phyloP scores from a whole-genome alignment of 2,888 invertebrate species.

The Noctua janthe region DNA sequence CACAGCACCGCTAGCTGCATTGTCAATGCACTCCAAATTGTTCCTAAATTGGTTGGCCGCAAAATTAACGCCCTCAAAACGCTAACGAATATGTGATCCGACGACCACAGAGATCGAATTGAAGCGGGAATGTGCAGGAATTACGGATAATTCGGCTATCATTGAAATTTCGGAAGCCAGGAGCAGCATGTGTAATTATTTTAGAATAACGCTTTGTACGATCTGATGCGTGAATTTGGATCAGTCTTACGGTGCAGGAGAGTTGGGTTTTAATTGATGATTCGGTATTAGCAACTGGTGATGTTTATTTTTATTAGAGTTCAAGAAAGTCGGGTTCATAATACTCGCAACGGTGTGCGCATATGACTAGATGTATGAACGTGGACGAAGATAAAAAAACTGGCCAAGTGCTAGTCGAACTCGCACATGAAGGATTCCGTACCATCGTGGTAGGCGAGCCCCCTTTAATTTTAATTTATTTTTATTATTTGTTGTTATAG shows the following conservation, averaged over 20 bases:
- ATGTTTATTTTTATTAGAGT: background rate
- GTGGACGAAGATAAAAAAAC: background rate
- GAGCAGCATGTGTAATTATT: constrained; percentile 47
- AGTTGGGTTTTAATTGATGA: background rate
- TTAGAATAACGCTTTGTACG: constrained; percentile 34
- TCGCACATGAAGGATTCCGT: too few relatives aligned
- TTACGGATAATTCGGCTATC: constrained; percentile 57
- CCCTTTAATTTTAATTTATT: too few relatives aligned
- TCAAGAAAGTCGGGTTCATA: background rate
- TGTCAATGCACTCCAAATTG: constrained; percentile 67
- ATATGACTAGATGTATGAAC: background rate
- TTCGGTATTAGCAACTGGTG: background rate
- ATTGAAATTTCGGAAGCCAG: constrained; percentile 52
- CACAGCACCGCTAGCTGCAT: constrained; percentile 34
- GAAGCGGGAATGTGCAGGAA: constrained; percentile 56
- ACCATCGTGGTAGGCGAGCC: too few relatives aligned
- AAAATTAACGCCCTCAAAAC: constrained; percentile 72
- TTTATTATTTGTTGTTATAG: too few relatives aligned
- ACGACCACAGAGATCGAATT: constrained; percentile 59
- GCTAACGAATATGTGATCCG: constrained; percentile 73
- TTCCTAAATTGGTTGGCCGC: constrained; percentile 71
- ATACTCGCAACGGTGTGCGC: background rate
- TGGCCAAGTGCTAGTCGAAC: too few relatives aligned
- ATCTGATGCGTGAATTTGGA: constrained; percentile 13
- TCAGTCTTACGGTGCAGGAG: background rate